phyloP scores from a whole-genome alignment of 1,140 invertebrate genomes.

The Aphelenchoides fujianensis region DNA sequence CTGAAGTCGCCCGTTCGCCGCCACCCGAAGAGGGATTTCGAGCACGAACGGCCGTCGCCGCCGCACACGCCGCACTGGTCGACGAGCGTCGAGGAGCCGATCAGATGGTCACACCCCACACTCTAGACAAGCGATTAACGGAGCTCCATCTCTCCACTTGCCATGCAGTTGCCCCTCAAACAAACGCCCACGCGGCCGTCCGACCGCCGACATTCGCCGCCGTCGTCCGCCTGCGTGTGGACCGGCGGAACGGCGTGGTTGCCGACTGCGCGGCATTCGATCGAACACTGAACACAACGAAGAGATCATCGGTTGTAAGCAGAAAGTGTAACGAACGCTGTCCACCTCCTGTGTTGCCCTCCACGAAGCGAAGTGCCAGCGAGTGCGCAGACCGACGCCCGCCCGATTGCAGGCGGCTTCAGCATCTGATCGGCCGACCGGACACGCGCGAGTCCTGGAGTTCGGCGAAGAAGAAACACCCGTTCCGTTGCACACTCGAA shows the following conservation, averaged over 20 bases:
- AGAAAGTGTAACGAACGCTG: conserved; percentile 32
- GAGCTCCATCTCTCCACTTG: conserved; percentile 27
- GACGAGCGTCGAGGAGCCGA: conserved; percentile 43
- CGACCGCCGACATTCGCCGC: conserved; percentile 77
- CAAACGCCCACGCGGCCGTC: conserved; percentile 64
- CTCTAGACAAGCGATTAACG: conserved; percentile 25
- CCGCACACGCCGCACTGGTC: conserved; percentile 56
- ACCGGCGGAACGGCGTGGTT: conserved; percentile 18
- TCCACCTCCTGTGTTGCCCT: conserved; percentile 21
- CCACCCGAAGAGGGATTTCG: conserved; percentile 48
- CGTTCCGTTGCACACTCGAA: conserved; percentile 19
- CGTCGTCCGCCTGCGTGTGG: conserved; percentile 69
- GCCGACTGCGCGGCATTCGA: conserved; percentile 15
- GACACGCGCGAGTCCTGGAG: not conserved
- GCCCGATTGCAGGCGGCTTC: conserved; percentile 38
- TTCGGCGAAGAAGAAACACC: not conserved
- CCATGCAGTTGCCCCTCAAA: conserved; percentile 42
- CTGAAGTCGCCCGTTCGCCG: conserved; percentile 50
- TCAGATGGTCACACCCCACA: conserved; percentile 52
- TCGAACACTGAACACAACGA: conserved; percentile 25
- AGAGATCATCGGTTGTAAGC: conserved; percentile 19
- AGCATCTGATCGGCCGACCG: conserved; percentile 23
- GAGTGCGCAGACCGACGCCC: conserved; percentile 1
- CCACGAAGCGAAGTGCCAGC: conserved; percentile 28
- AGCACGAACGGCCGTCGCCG: conserved; percentile 48